Evolutionary conservation across 2,113 vertebrate species (phyloP).

Genomic region (Neotoma lepida): DNA sequence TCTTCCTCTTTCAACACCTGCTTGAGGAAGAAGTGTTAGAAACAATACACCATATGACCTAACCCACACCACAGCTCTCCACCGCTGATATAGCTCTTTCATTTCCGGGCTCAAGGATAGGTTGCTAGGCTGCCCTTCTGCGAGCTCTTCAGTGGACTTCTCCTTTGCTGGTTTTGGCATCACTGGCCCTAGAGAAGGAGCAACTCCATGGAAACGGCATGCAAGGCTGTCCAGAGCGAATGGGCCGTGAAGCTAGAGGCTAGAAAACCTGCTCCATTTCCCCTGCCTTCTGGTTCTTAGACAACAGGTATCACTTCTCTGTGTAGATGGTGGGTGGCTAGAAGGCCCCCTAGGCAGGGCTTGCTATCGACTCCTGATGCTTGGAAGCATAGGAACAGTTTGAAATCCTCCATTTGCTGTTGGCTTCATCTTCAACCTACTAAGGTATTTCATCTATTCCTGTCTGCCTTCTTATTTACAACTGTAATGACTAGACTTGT

Average conservation of each 20-base stretch:
- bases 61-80: constrained; percentile 39
- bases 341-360: neutral
- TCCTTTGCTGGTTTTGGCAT: constrained; percentile 73
- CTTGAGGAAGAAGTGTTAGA: constrained; percentile 61
- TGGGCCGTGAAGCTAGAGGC: constrained; percentile 52
- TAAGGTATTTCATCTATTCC: neutral
- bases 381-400: neutral
- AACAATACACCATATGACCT: constrained; percentile 56
- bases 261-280: constrained; percentile 68
- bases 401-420: neutral
- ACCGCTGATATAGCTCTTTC: constrained; percentile 66
- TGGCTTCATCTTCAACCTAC: constrained; percentile 19
- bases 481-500: neutral
- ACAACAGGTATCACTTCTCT: constrained; percentile 60
- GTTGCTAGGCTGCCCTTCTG: constrained; percentile 82
- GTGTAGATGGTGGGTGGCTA: neutral
- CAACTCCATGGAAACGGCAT: constrained; percentile 80
- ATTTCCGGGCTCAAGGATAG: constrained; percentile 74
- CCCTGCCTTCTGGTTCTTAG: constrained; percentile 53
- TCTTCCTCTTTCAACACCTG: constrained; percentile 49
- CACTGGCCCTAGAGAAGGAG: constrained; percentile 66
- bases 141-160: constrained; percentile 77
- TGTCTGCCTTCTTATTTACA: constrained; percentile 53
- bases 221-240: constrained; percentile 65
- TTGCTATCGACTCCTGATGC: constrained; percentile 1